Evolutionary conservation across 2,888 invertebrate species (phyloP), one percentile per base, ranked within the genome.

Genomic region (Diplazon laetatorius): DNA sequence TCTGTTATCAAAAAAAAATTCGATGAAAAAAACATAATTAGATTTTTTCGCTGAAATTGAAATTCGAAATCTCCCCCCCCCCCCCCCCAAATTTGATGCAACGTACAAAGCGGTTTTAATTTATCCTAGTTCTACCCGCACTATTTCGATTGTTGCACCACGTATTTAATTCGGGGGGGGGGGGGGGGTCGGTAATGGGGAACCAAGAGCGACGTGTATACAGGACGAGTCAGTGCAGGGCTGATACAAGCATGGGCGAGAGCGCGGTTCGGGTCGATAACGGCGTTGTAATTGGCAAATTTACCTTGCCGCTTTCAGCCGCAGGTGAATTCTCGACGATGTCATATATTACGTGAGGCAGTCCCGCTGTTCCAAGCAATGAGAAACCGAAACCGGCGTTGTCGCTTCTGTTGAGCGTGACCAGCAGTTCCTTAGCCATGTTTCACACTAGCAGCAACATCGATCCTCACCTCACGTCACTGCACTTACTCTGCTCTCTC

Each of bases 321-420:
- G 97, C 97, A 91, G 97, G 97, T 87, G 97, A 97, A 92, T 97
- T 96, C 92, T 97, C 97, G 91, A 97, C 94, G 91, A 97, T 97
- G 93, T 97, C 95, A 93, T 97, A 97, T 92, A 97, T 97, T 91
- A 97, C 96, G 91, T 97, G 97, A 91, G 97, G 97, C 92, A 97
- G 94, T 91, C 97, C 97, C 90, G 96, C 96, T 92, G 96, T 96
- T 85, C 97, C 97, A 90, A 97, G 94, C 89, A 97, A 93, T 88
- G 97, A 97, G 93, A 97, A 97, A 89, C 97, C 97, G 91, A 97
- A 96, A 91, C 97, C 97, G 92, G 95, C 94, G 93, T 95, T 95
- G 93, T 96, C 96, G 94, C 95, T 95, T 91, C 96, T 95, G 92
- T 95, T 95, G 92, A 97, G 93, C 92, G 96, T 95, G 93, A 97